Conservation (phyloP, 2,113 vertebrate genomes). For the Macrotus californicus region DNA sequence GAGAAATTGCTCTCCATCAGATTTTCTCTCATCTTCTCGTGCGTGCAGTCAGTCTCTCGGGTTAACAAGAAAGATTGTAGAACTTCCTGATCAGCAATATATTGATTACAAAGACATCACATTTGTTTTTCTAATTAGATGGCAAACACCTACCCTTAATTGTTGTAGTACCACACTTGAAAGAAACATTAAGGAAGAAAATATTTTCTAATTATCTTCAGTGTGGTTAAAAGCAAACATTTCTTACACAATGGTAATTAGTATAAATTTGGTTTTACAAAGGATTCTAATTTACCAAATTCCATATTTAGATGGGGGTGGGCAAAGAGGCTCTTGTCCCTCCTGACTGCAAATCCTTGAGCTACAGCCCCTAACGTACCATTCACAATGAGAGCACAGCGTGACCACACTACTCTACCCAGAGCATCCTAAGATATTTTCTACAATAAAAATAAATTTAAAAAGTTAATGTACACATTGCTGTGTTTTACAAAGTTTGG, state of each 20-base stretch:
- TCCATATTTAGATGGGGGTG: slow-evolving; percentile 5
- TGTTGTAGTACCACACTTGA: slow-evolving; percentile 77
- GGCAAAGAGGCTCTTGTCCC: slow-evolving; percentile 30
- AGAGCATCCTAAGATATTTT: slow-evolving; percentile 72
- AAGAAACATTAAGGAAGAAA: slow-evolving; percentile 72
- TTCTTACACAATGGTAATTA: slow-evolving; percentile 71
- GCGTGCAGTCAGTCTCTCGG: too few relatives aligned
- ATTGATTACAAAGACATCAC: too few relatives aligned
- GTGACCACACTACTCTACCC: slow-evolving; percentile 74
- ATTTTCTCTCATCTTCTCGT: too few relatives aligned
- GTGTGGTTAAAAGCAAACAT: slow-evolving; percentile 70
- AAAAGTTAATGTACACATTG: slow-evolving; percentile 82
- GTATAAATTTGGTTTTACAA: slow-evolving; percentile 70
- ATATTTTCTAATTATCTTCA: slow-evolving; percentile 62
- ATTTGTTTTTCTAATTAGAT: too few relatives aligned
- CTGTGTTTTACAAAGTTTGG: slow-evolving; percentile 83
- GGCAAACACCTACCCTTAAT: not conserved
- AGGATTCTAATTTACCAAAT: slow-evolving; percentile 65
- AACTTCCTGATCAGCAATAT: too few relatives aligned
- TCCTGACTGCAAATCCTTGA: slow-evolving; percentile 67
- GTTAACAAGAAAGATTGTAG: too few relatives aligned
- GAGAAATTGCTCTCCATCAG: too few relatives aligned
- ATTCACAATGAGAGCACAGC: slow-evolving; percentile 72
- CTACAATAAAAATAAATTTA: slow-evolving; percentile 86
- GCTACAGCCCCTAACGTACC: slow-evolving; percentile 71